Percentiles rank a stretch among this genome's conserved stretches.
phyloP scores from a whole-genome alignment of 1,140 invertebrate genomes.

The Temnothorax longispinosus region DNA sequence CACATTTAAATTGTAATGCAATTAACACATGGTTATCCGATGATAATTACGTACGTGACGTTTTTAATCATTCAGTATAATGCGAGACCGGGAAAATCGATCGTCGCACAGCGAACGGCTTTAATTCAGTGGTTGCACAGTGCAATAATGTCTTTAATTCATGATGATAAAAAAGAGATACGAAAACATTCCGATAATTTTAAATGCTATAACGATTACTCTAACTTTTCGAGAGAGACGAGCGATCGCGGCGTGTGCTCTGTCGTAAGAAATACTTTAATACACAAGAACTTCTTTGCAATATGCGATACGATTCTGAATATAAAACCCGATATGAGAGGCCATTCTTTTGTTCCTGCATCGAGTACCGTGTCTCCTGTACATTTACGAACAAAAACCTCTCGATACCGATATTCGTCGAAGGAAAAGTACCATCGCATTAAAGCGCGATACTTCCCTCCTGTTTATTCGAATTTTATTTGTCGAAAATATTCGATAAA shows the following conservation, averaged over 20 bases:
- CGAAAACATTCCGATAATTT: not conserved
- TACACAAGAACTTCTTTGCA: slow-evolving; percentile 15
- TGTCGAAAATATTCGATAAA: slow-evolving; percentile 47
- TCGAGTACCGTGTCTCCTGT: not conserved
- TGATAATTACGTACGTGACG: slow-evolving; percentile 37
- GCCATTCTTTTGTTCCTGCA: slow-evolving; percentile 19
- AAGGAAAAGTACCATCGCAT: not conserved
- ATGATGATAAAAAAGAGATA: slow-evolving; percentile 12
- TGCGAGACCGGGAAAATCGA: slow-evolving; percentile 52
- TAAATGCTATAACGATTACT: not conserved
- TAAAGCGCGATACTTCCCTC: slow-evolving; percentile 27
- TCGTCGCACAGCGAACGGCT: slow-evolving; percentile 40
- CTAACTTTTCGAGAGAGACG: slow-evolving; percentile 1
- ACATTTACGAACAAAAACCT: slow-evolving; percentile 18
- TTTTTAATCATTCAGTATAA: slow-evolving; percentile 67
- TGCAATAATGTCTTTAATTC: slow-evolving; percentile 63
- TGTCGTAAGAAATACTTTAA: slow-evolving; percentile 33
- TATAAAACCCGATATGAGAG: slow-evolving; percentile 29
- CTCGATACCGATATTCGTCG: slow-evolving; percentile 9
- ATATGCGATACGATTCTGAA: slow-evolving; percentile 23
- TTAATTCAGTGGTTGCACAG: slow-evolving; percentile 44
- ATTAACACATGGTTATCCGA: slow-evolving; percentile 27
- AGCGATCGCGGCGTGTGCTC: not conserved
- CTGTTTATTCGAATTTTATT: slow-evolving; percentile 18
- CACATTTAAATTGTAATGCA: slow-evolving; percentile 23